Evolutionary conservation across 1,140 invertebrate genomes (phyloP).

Genomic region (Cotesia chilonis): DNA sequence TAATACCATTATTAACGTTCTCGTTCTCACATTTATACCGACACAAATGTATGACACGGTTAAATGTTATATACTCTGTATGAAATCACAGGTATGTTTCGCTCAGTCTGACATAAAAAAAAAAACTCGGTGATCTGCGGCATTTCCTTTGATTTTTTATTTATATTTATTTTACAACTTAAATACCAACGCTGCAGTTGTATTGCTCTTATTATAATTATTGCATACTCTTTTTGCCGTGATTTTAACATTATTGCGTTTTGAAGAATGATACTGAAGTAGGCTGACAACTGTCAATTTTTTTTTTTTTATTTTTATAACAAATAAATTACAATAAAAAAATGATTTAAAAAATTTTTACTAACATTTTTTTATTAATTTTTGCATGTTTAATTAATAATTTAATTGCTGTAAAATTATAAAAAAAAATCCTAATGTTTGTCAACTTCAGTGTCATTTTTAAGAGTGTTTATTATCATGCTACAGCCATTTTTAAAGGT

Average conservation of each 20-base stretch:
- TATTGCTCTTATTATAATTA: slow-evolving; percentile 4
- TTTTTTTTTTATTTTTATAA: no score
- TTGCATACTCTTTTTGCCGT: slow-evolving; percentile 41
- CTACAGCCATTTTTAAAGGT: slow-evolving; percentile 32
- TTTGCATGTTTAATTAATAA: no score
- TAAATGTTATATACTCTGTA: slow-evolving; percentile 1
- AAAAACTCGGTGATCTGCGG: slow-evolving; percentile 9
- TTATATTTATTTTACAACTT: slow-evolving; percentile 12
- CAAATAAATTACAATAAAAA: no score
- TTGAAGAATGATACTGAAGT: background rate
- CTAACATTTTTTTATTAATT: no score
- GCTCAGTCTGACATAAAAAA: background rate
- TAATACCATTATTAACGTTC: slow-evolving; percentile 28
- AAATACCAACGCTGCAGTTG: background rate
- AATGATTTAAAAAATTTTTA: no score
- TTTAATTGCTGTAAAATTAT: no score
- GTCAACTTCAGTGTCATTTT: slow-evolving; percentile 29
- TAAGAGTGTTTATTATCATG: slow-evolving; percentile 40
- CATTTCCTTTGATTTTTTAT: slow-evolving; percentile 25
- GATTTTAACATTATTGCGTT: slow-evolving; percentile 39
- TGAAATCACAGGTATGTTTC: slow-evolving; percentile 14
- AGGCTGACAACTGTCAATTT: no score
- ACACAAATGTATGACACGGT: slow-evolving; percentile 32
- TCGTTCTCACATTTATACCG: slow-evolving; percentile 24
- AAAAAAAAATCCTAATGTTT: no score